Conservation (phyloP, 30 jellyfish, hydroid and myxozoan genomes). For the Hydra vulgaris region DNA sequence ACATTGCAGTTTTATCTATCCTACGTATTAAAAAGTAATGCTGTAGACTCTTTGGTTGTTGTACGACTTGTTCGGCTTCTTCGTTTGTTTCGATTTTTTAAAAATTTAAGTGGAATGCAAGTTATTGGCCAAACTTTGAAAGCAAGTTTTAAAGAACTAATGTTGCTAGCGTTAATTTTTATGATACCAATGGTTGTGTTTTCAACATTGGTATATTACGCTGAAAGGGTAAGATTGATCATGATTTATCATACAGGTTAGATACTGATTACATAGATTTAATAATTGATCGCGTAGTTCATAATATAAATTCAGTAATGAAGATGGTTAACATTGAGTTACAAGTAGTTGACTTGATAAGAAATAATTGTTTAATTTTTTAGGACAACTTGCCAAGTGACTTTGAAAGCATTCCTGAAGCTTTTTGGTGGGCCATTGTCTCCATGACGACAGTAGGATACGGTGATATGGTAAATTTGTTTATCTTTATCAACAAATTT, state of each 20-base stretch:
- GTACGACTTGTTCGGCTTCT: constrained; percentile 68
- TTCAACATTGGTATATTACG: constrained; percentile 76
- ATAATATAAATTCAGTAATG: too few relatives aligned
- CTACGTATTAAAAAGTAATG: constrained; percentile 47
- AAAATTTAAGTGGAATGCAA: constrained; percentile 85
- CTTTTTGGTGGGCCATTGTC: background rate
- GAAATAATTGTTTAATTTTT: too few relatives aligned
- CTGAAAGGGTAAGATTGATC: constrained; percentile 79
- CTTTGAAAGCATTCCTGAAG: background rate
- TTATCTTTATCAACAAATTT: too few relatives aligned
- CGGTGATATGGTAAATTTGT: background rate
- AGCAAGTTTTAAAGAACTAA: constrained; percentile 82
- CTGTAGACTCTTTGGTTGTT: constrained; percentile 57
- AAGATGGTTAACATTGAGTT: too few relatives aligned
- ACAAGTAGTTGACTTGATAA: too few relatives aligned
- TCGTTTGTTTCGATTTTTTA: constrained; percentile 83
- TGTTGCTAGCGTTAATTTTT: constrained; percentile 58
- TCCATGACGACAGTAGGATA: background rate
- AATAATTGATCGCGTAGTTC: too few relatives aligned
- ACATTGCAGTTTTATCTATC: constrained; percentile 63
- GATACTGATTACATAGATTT: too few relatives aligned
- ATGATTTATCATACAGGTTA: too few relatives aligned
- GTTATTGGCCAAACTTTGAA: constrained; percentile 87
- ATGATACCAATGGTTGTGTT: constrained; percentile 81
- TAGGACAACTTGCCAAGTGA: too few relatives aligned